Evolutionary conservation across 2,797 vertebrate species (phyloP), one percentile per base, ranked within the genome.

Genomic region (Liparis tanakae): DNA sequence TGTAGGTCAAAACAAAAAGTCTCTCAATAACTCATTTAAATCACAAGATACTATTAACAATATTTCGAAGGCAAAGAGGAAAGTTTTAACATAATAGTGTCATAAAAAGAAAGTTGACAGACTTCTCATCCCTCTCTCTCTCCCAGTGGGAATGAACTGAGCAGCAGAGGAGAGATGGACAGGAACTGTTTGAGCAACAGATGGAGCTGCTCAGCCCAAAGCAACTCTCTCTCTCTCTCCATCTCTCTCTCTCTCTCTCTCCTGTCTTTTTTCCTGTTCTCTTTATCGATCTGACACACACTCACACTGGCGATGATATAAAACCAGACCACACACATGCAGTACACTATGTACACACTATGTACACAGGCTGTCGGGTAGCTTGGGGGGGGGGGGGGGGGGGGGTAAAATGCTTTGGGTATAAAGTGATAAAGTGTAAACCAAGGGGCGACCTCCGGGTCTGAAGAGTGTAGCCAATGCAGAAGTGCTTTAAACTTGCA

Each of bases 111-210:
- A 46, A 46, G 44, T 18, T 68, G 74, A 0, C 2, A 46, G 43
- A 66, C 33, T 12, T 30, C n/a, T n/a, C n/a, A n/a, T n/a, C n/a
- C n/a, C n/a, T n/a, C n/a, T n/a, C n/a, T n/a, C n/a, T n/a, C n/a
- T n/a, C n/a, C n/a, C n/a, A n/a, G n/a, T n/a, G n/a, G n/a, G n/a
- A 82, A 84, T 78, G 65, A 79, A 67, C 13, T 34, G 74, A 72
- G 57, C 44, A 69, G 64, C 70, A 74, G 68, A 76, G 37, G 68
- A 71, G 7, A 39, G 44, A 57, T 73, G 41, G 78, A 73, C 80
- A 76, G 74, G 41, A 80, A 81, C 79, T 80, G 67, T 81, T 86
- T 86, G 51, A 74, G 75, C 63, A 88, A 85, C 90, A 93, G 91
- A 91, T 91, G 89, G 84, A 71, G 77, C 56, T 36, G 6, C 54